Conservation (phyloP, 2,888 invertebrate genomes). For the Ophion costatus region DNA sequence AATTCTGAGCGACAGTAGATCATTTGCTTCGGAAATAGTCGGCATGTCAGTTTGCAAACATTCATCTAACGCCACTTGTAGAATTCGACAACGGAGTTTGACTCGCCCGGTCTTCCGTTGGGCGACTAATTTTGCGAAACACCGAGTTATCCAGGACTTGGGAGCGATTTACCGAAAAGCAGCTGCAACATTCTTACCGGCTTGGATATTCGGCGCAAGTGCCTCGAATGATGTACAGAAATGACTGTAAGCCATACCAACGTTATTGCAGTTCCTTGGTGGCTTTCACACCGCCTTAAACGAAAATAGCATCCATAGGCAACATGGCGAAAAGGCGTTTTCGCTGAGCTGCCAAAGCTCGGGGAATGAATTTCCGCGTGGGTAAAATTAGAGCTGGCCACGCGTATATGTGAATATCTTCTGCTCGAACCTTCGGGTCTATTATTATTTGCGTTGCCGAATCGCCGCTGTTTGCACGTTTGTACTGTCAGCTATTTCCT, state of each 20-base stretch:
- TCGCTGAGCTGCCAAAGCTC: background rate
- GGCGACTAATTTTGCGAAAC: background rate
- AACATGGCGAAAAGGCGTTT: background rate
- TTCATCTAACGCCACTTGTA: background rate
- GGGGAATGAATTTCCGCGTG: background rate
- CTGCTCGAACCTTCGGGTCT: background rate
- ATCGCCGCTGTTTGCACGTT: slow-evolving; percentile 5
- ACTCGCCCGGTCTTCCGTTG: background rate
- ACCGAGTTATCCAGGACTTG: background rate
- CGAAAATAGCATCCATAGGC: background rate
- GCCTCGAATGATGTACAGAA: background rate
- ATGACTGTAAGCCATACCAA: background rate
- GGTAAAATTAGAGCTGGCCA: background rate
- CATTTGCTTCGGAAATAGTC: too few relatives aligned
- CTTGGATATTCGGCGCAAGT: background rate
- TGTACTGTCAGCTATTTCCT: background rate
- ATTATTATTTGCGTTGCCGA: background rate
- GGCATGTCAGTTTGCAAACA: too few relatives aligned
- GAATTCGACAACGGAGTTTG: background rate
- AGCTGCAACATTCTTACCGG: background rate
- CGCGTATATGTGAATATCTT: background rate
- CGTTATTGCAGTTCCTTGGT: background rate
- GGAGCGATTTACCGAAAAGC: background rate
- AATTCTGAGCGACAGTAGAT: too few relatives aligned
- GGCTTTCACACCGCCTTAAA: background rate